Base-by-base conservation (phyloP, 2,113 vertebrate genomes). In the Saccopteryx leptura region DNA sequence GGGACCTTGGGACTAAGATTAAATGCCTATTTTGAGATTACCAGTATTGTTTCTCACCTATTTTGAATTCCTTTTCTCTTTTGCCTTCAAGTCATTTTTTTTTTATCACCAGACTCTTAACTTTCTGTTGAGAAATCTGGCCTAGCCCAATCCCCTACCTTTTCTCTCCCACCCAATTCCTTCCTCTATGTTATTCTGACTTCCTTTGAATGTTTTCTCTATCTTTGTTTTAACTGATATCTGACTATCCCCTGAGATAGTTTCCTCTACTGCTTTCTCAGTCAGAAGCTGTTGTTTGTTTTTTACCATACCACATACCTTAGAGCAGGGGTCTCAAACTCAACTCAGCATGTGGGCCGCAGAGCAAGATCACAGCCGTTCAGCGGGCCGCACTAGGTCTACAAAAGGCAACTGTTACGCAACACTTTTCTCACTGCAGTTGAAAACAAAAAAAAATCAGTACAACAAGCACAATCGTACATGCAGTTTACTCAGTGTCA, bases 31-130 rank as follows among this genome's bases (percentile, higher is more conserved):
- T 7, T 74, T 91, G 63, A 56, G 61, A 85, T 91, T 46, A 69
- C n/a, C 23, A 68, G 54, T 75, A 56, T 78, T 74, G 75, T 81
- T 93, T 91, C 23, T 63, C 6, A 63, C 46, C 14, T 83, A 26
- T 48, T 95, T 94, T 58, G 54, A 69, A 50, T 93, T 85, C 61
- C 31, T 75, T 72, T 92, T 91, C 19, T 75, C 10, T 81, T 84
- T 71, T 17, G 39, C 76, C 58, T 31, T 91, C 17, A 50, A 54
- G 46, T 90, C 58, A 31, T 88, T 81, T 79, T 93, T 91, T 93
- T 80, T 63, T 18, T 84, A 84, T 81, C 39, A 72, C 33, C 46
- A 78, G 7, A 76, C n/a, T 81, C 56, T 87, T 87, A 82, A 66
- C 88, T 33, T 78, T 85, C 26, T 86, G 54, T 88, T 68, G 68